A percentile compares a stretch with the other conserved stretches of the same genome.
Conservation (phyloP, 2,797 vertebrate genomes). For the Telmatherina bonti region DNA sequence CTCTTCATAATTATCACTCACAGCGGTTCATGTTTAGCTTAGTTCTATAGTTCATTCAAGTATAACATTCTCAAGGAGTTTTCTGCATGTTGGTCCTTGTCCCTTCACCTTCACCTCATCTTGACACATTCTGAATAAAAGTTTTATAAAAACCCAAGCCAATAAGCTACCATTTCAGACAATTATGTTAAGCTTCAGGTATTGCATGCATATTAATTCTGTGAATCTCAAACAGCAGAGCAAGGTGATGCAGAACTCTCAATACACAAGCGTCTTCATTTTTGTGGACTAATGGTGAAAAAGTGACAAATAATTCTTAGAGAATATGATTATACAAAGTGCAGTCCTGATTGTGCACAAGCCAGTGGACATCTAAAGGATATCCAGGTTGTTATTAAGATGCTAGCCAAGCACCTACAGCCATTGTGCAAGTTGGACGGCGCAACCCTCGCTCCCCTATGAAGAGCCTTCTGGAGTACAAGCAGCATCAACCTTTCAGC, state of each 20-base stretch:
- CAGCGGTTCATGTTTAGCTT: no score
- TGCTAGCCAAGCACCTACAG: slow-evolving; percentile 12
- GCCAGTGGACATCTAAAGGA: not conserved
- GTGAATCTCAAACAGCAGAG: not conserved
- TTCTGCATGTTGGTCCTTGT: no score
- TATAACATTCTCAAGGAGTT: no score
- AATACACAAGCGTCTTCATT: no score
- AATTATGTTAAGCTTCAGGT: not conserved
- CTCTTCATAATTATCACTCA: not conserved
- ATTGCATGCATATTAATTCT: not conserved
- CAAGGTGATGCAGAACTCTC: not conserved
- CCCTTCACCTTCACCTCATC: no score
- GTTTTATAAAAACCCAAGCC: not conserved
- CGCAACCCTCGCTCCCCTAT: not conserved
- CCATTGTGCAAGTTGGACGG: not conserved
- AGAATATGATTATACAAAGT: not conserved
- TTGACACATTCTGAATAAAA: no score
- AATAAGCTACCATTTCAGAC: not conserved
- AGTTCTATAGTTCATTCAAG: no score
- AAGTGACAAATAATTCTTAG: no score
- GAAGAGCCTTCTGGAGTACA: not conserved
- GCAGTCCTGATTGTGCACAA: not conserved
- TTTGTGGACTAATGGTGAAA: not conserved
- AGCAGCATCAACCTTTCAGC: not conserved
- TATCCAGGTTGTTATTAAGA: not conserved